Conservation (phyloP, 2,113 vertebrate species). For the Rhegmatorhina hoffmannsi region DNA sequence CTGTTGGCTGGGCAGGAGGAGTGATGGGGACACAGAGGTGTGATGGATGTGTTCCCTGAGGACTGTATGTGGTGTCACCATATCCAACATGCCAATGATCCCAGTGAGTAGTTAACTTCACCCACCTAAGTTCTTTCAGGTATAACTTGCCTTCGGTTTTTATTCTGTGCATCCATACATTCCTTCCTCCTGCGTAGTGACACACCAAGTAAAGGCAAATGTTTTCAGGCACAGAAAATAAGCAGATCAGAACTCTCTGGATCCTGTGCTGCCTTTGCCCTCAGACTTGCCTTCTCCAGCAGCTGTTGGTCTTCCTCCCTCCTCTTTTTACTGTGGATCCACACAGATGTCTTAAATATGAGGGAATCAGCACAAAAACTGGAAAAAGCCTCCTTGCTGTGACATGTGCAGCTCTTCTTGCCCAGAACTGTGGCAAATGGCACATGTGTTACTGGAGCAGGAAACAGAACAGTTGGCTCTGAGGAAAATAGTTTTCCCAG, state of each 20-base stretch:
- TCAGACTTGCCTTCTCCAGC: neutral
- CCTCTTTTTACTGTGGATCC: fast-evolving
- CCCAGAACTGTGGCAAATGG: fast-evolving
- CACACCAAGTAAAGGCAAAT: neutral
- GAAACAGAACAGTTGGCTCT: neutral
- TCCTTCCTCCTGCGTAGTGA: neutral
- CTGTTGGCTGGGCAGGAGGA: neutral
- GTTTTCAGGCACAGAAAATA: neutral
- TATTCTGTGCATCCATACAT: fast-evolving
- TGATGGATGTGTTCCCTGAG: neutral
- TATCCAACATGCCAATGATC: fast-evolving
- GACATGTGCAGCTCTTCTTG: neutral
- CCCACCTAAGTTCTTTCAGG: fast-evolving
- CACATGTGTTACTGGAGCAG: neutral
- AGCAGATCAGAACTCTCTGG: neutral
- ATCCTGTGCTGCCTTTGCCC: too few species aligned
- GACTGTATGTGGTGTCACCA: fast-evolving
- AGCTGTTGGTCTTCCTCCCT: fast-evolving
- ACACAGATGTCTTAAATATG: fast-evolving
- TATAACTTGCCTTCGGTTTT: neutral
- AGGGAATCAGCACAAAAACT: neutral
- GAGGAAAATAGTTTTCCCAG: neutral
- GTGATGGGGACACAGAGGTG: neutral
- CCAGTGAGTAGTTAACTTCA: neutral
- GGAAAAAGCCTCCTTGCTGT: neutral